Evolutionary conservation across 1,140 invertebrate species (phyloP).

Genomic region (Megathymus violae): DNA sequence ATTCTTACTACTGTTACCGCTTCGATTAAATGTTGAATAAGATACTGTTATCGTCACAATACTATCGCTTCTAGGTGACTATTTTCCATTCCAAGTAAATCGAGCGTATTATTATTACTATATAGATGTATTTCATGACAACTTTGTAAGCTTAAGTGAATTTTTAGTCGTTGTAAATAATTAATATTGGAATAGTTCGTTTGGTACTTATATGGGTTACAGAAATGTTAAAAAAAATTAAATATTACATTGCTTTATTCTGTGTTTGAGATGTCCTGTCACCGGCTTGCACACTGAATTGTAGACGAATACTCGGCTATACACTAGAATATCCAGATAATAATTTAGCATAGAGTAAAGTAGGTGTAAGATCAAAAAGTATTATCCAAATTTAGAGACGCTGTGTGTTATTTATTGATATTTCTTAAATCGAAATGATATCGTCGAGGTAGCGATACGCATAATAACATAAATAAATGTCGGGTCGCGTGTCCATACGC

Average conservation of each 20-base stretch:
- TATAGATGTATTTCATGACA: slow-evolving; percentile 57
- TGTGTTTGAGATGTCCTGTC: slow-evolving; percentile 55
- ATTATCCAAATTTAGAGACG: slow-evolving; percentile 80
- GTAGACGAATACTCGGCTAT: slow-evolving; percentile 66
- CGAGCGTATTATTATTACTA: slow-evolving; percentile 50
- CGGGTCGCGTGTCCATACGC: too few species aligned
- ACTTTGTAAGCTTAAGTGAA: slow-evolving; percentile 72
- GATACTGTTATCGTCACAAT: slow-evolving; percentile 65
- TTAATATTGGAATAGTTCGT: slow-evolving; percentile 55
- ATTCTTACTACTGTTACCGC: slow-evolving; percentile 68
- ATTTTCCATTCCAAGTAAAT: slow-evolving; percentile 61
- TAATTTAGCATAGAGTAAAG: slow-evolving; percentile 72
- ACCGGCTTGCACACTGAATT: slow-evolving; percentile 64
- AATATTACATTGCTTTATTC: slow-evolving; percentile 55
- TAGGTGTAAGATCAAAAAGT: slow-evolving; percentile 79
- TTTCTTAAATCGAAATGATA: slow-evolving; percentile 64
- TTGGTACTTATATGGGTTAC: slow-evolving; percentile 59
- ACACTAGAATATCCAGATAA: slow-evolving; percentile 75
- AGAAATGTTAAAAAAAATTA: slow-evolving; percentile 48
- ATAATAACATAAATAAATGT: too few species aligned
- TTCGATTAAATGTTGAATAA: slow-evolving; percentile 70
- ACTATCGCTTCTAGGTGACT: slow-evolving; percentile 75
- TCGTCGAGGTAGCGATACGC: slow-evolving; percentile 52
- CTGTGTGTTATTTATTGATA: slow-evolving; percentile 72
- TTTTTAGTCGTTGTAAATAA: slow-evolving; percentile 76